Evolutionary conservation across 2,888 invertebrate species (phyloP).

Genomic region (Macrosiphum euphorbiae): DNA sequence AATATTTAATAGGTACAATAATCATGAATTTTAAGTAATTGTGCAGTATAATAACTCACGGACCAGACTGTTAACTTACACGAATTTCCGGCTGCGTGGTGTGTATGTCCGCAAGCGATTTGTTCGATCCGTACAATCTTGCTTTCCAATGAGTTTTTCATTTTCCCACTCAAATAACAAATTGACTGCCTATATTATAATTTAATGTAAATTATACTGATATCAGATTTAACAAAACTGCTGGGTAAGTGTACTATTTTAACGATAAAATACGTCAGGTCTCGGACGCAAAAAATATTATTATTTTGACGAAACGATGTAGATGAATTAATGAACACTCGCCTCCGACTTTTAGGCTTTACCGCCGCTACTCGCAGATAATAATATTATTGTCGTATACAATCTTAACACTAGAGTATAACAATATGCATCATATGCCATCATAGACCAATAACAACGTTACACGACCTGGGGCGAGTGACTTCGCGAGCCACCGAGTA

Average conservation of each 20-base stretch:
- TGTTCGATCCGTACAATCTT: not conserved
- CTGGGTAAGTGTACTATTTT: not conserved
- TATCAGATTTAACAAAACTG: not conserved
- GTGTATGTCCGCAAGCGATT: not conserved
- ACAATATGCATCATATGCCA: not conserved
- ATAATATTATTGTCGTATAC: not conserved
- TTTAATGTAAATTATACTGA: not conserved
- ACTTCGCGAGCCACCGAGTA: constrained; percentile 19
- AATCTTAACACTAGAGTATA: too few relatives aligned
- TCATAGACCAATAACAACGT: not conserved
- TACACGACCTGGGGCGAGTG: not conserved
- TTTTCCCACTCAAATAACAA: not conserved
- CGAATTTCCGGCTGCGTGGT: constrained; percentile 36
- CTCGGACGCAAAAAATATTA: not conserved
- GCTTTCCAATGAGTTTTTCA: constrained; percentile 1
- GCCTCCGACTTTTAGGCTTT: not conserved
- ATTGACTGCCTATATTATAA: not conserved
- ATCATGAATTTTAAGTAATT: not conserved
- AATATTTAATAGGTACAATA: not conserved
- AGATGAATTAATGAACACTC: not conserved
- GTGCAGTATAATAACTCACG: not conserved
- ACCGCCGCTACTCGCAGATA: not conserved
- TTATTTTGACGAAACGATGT: not conserved
- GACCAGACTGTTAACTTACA: constrained; percentile 38
- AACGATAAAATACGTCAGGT: not conserved